Percentiles rank a stretch among this genome's conserved stretches.
Evolutionary conservation across 2,113 vertebrate genomes (phyloP).

Genomic region (Haplochromis burtoni): DNA sequence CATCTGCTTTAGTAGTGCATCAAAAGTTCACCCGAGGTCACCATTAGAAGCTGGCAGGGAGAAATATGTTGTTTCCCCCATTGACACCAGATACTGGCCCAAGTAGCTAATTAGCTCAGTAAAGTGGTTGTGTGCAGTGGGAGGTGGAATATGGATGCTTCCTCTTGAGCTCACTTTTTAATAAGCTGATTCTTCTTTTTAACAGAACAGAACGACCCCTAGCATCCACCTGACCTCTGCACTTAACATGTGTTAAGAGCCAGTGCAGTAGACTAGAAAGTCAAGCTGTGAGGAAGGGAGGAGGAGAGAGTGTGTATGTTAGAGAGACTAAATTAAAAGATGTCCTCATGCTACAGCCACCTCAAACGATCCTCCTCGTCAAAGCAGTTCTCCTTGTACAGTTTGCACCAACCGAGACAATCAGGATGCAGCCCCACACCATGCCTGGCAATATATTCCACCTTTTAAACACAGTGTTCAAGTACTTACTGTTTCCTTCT

Average conservation of each 20-base stretch:
- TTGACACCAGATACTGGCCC: slow-evolving; percentile 51
- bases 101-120: slow-evolving; percentile 65
- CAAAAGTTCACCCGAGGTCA: slow-evolving; percentile 45
- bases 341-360: neutral
- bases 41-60: slow-evolving; percentile 43
- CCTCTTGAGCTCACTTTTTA: slow-evolving; percentile 63
- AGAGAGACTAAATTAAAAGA: slow-evolving; percentile 3
- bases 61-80: slow-evolving; percentile 61
- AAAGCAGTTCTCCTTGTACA: slow-evolving; percentile 4
- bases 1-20: slow-evolving; percentile 30
- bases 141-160: slow-evolving; percentile 39
- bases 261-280: slow-evolving; percentile 24
- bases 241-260: slow-evolving; percentile 57
- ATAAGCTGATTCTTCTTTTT: slow-evolving; percentile 67
- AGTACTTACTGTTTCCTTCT: slow-evolving; percentile 27
- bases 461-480: slow-evolving; percentile 54
- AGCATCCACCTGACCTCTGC: slow-evolving; percentile 52
- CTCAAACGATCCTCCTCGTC: neutral
- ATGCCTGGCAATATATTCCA: slow-evolving; percentile 37
- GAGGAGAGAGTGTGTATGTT: neutral
- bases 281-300: neutral
- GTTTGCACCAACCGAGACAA: slow-evolving; percentile 23
- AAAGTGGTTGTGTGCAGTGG: slow-evolving; percentile 41
- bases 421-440: slow-evolving; percentile 13
- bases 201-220: slow-evolving; percentile 48